Evolutionary conservation across 1,140 invertebrate species (phyloP).

Genomic region (Drosophila pseudoobscura): DNA sequence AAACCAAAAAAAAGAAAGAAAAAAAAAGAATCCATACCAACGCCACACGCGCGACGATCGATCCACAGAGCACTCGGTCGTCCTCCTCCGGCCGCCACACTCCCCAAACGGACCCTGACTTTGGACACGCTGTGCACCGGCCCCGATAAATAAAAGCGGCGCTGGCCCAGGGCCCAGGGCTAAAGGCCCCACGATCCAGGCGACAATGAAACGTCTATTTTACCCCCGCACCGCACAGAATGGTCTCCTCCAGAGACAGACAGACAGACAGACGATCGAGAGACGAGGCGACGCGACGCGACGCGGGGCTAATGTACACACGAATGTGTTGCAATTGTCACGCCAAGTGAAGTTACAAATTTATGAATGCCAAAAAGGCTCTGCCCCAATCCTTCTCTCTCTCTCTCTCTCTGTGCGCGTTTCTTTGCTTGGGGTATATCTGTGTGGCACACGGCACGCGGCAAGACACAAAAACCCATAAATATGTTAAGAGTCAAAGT

Average conservation of each 20-base stretch:
- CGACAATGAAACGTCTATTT: constrained; percentile 83
- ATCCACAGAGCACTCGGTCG: constrained; percentile 10
- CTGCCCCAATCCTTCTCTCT: constrained; percentile 23
- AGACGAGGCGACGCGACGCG: constrained; percentile 23
- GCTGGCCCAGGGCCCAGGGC: constrained; percentile 31
- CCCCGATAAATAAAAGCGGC: constrained; percentile 75
- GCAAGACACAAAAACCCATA: constrained; percentile 72
- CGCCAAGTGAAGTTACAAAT: constrained; percentile 83
- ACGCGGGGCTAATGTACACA: constrained; percentile 70
- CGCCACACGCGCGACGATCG: constrained; percentile 65
- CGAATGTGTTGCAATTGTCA: constrained; percentile 83
- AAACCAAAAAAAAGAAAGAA: constrained; percentile 35
- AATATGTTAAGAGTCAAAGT: constrained; percentile 79
- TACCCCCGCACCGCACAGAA: constrained; percentile 47
- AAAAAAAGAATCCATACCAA: constrained; percentile 29
- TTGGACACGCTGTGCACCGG: constrained; percentile 74
- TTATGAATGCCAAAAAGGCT: constrained; percentile 82
- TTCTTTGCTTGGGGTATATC: constrained; percentile 24
- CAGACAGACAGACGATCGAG: constrained; percentile 52
- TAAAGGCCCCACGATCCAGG: constrained; percentile 26
- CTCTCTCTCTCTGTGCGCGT: not conserved
- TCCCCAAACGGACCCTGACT: constrained; percentile 29
- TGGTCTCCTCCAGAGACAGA: constrained; percentile 11
- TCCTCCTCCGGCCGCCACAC: not conserved
- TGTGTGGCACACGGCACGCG: constrained; percentile 66